phyloP scores from a whole-genome alignment of 2,113 vertebrate genomes.

The Ptyas mucosa region DNA sequence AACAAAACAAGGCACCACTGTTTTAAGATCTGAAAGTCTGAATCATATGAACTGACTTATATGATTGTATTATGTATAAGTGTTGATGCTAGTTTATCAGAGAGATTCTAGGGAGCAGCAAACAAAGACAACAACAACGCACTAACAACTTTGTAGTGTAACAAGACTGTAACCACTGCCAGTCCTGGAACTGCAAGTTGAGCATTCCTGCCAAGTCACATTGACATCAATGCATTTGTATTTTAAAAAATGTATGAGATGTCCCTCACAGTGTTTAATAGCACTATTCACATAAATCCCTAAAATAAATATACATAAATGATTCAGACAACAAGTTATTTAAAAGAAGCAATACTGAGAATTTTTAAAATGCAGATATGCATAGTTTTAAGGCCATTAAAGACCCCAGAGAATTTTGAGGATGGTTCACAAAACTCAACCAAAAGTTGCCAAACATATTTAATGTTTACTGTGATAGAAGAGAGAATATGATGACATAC shows the following conservation, averaged over 20 bases:
- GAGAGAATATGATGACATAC: background rate
- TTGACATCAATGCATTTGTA: background rate
- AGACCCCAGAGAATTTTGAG: background rate
- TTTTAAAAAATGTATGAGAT: background rate
- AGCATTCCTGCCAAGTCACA: background rate
- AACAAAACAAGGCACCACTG: background rate
- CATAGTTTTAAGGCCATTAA: background rate
- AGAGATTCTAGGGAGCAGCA: background rate
- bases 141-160: background rate
- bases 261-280: background rate
- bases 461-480: background rate
- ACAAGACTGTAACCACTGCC: background rate
- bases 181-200: background rate
- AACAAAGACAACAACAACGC: background rate
- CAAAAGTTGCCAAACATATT: background rate
- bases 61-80: constrained; percentile 1
- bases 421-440: background rate
- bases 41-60: background rate
- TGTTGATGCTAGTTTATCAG: background rate
- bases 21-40: background rate
- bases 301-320: background rate
- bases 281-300: background rate
- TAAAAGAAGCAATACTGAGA: background rate
- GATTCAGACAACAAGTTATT: background rate
- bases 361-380: background rate